Evolutionary conservation across 2,797 vertebrate species (phyloP).

Genomic region (Passerculus sandwichensis): DNA sequence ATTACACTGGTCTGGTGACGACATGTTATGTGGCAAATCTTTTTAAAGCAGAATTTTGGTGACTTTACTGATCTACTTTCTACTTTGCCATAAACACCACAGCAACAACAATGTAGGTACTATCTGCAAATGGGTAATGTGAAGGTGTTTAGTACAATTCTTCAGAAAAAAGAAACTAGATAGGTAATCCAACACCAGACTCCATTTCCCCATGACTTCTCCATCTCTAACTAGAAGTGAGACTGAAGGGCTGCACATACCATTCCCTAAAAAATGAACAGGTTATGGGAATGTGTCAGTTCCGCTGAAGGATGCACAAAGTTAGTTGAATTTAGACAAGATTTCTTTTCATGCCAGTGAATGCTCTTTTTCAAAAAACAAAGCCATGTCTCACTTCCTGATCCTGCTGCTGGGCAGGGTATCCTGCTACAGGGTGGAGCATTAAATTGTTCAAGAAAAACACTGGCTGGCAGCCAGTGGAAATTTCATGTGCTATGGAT

Average conservation of each 20-base stretch:
- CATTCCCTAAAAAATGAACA: background rate
- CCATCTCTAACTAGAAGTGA: background rate
- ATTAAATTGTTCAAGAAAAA: constrained; percentile 72
- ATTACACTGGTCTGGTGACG: background rate
- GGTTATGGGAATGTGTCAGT: background rate
- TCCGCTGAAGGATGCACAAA: constrained; percentile 9
- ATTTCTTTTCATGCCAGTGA: constrained; percentile 68
- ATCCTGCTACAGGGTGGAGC: constrained; percentile 83
- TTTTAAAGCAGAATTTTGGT: background rate
- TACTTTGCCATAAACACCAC: background rate
- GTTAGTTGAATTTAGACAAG: constrained; percentile 30
- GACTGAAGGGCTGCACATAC: background rate
- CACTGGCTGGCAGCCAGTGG: constrained; percentile 74
- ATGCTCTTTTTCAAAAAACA: constrained; percentile 73
- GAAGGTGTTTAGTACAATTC: background rate
- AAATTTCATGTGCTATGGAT: constrained; percentile 66
- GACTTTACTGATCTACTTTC: background rate
- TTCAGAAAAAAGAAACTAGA: background rate
- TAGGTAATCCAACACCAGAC: background rate
- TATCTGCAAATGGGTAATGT: background rate
- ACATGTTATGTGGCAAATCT: background rate
- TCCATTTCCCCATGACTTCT: background rate
- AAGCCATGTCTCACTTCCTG: constrained; percentile 78
- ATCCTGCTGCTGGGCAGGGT: constrained; percentile 78
- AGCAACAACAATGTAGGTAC: background rate